Conservation (phyloP, 1,140 invertebrate species). For the Bursaphelenchus mucronatus region DNA sequence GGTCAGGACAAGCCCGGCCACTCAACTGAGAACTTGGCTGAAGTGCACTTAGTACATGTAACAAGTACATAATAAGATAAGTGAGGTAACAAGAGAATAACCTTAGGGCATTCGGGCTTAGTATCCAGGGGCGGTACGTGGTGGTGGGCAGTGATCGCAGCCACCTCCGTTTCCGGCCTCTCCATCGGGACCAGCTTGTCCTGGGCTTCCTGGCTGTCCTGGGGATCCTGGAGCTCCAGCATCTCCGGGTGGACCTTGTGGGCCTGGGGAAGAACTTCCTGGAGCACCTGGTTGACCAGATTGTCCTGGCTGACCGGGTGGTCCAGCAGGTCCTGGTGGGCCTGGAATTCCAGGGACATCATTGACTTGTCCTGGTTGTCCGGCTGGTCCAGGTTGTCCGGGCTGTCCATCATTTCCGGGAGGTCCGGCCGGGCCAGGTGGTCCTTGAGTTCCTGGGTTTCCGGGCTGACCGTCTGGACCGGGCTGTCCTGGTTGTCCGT, state of each 20-base stretch:
- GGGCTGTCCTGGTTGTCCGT: neutral
- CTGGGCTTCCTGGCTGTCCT: no score
- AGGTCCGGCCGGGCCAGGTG: neutral
- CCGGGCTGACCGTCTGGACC: neutral
- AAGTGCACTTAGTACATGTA: no score
- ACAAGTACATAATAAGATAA: no score
- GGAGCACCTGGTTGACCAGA: neutral
- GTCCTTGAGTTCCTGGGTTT: neutral
- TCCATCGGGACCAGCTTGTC: constrained; percentile 10
- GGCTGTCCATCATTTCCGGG: constrained; percentile 2
- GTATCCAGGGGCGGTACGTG: constrained; percentile 20
- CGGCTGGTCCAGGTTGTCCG: neutral
- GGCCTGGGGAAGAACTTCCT: neutral
- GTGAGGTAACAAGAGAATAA: no score
- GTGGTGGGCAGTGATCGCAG: constrained; percentile 17
- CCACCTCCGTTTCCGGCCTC: constrained; percentile 8
- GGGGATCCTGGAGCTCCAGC: no score
- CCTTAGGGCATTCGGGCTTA: neutral
- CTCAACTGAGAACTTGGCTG: constrained; percentile 3
- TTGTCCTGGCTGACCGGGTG: neutral
- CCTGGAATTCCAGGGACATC: neutral
- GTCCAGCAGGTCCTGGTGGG: neutral
- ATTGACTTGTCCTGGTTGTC: neutral
- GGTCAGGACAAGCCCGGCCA: constrained; percentile 22
- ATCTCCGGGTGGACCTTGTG: neutral